Evolutionary conservation across 1,140 invertebrate genomes (phyloP), one percentile per base, ranked within the genome.

Genomic region (Maconellicoccus hirsutus): DNA sequence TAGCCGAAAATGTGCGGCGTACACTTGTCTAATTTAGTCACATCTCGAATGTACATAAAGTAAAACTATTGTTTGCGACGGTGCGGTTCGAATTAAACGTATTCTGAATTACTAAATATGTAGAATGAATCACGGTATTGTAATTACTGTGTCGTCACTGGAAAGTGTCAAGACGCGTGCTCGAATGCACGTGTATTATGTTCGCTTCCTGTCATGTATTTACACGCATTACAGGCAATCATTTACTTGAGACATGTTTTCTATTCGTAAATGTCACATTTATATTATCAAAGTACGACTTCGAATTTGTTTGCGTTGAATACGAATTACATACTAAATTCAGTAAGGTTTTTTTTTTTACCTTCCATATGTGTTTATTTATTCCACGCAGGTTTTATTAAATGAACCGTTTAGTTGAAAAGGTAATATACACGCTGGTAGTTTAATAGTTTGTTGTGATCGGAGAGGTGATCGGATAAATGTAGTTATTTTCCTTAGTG

Each of bases 151-250:
- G 61, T 66, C 61, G 61, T 66, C 61, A 25, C 4, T 66, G 61
- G 61, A 66, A 66, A 66, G 61, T 66, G 61, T 66, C 61, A 23
- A 66, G 61, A 66, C 61, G 61, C 61, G 61, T 66, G 61, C 61
- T 66, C 61, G 61, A 6, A 66, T 66, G 61, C 61, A 16, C 61
- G 61, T 26, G 61, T 66, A 26, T 66, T 66, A 25, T 66, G 61
- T 66, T 25, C 61, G 61, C 25, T 66, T 66, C 61, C 61, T 66
- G 61, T 26, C 61, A 22, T 66, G 22, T 66, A 66, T 66, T 25
- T 26, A 66, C 21, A 66, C 61, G 25, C 21, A 25, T 66, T 66
- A 66, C 61, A 66, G 21, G 61, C 61, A 66, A 66, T 66, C 61
- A 66, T 3, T 66, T 66, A 66, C 61, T 26, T 66, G 61, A 66